Base-by-base conservation (phyloP, 2,888 invertebrate genomes). In the Sturmia bella region DNA sequence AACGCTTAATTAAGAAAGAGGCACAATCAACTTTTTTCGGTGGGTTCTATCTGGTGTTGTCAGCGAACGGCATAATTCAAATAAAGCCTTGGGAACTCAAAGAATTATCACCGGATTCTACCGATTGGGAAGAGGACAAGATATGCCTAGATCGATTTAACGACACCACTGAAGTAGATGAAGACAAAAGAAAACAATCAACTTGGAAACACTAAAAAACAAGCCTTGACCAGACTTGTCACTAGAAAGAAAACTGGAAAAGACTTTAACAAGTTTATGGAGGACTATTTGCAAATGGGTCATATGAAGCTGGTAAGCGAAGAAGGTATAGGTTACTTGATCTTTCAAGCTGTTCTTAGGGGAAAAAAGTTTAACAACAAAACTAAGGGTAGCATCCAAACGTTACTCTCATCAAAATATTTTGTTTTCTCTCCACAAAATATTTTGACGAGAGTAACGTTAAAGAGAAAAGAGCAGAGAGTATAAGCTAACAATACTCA, bases 401-500 rank as follows among this genome's bases (percentile, higher is more conserved):
- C 77, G 88, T 41, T 69, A 63, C 9, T 45, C 84, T 15, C 85
- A 84, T 45, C 85, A 87, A 9, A 39, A 85, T 39, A 86, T 86
- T 15, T 32, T 87, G 0, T 87, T n/a, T n/a, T n/a, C n/a, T n/a
- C n/a, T n/a, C n/a, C n/a, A n/a, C n/a, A n/a, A n/a, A n/a, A n/a
- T n/a, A n/a, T n/a, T n/a, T n/a, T n/a, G n/a, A n/a, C 86, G 86
- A 59, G 86, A 56, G 43, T 81, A 11, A 70, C n/a, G 59, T 9
- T 76, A 83, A 24, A 63, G 77, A 1, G 32, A 72, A 27, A 52
- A 74, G 3, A 45, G 86, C 7, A 19, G 72, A 19, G 78, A 84
- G 12, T 86, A 81, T 52, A 78, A 80, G n/a, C 56, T 86, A 21
- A 85, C 84, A 32, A 85, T 85, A 13, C 77, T 86, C n/a, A 84